Evolutionary conservation across 2,888 invertebrate genomes (phyloP), one percentile per base, ranked within the genome.

Genomic region (Thereva nobilitata): DNA sequence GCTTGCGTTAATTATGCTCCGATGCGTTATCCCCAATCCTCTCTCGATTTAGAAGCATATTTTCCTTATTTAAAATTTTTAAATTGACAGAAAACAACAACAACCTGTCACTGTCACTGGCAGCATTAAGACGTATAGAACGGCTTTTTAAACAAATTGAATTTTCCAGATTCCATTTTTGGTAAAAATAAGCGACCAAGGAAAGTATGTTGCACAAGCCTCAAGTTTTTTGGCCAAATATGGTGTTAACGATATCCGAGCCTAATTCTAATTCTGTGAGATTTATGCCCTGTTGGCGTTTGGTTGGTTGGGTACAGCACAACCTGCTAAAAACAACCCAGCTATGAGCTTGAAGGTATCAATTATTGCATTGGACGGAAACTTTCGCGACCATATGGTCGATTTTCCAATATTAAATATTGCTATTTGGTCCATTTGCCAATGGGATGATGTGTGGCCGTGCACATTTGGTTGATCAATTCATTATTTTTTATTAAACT

Each of bases 81-180:
- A 23, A 23, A 23, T 23, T 23, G 23, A 23, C 23, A 23, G 23
- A 23, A 23, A 2, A 23, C 23, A 23, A 23, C 23, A 23, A 23
- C 23, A 23, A 23, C 1, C 23, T 23, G 23, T 23, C 23, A 23
- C 23, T 23, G 23, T 23, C 1, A 2, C 23, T 23, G 23, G 1
- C 23, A 23, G 23, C 23, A 23, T 23, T 23, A 23, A 23, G 23
- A 23, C 23, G 23, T 23, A 47, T 37, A 47, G 68, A 65, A 65
- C 66, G 37, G 50, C 35, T 23, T 23, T 23, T 23, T 23, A 23
- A 23, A 23, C 59, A 64, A 52, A 68, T 66, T 67, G 49, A 40
- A 52, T 49, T 47, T 12, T 65, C 70, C 69, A 71, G 69, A 68
- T 72, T 57, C 72, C 72, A 71, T 69, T 67, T 72, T 70, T 64